Conservation (phyloP, 2,888 invertebrate genomes). For the Leptinotarsa peninsularis region DNA sequence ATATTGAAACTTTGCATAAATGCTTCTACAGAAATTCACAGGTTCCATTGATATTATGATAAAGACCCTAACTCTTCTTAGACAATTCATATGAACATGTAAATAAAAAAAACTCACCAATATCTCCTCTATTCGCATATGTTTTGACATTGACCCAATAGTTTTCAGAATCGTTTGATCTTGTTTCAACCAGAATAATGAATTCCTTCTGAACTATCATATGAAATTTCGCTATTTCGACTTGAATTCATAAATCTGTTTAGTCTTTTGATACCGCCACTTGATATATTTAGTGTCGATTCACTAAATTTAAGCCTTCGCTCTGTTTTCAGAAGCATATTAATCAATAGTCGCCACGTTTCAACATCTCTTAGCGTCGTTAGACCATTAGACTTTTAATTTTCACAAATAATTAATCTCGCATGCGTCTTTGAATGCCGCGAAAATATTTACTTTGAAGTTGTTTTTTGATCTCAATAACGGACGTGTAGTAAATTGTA, state of each 20-base stretch:
- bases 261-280: not conserved
- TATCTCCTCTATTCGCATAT: no score
- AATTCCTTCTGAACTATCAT: not conserved
- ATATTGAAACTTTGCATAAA: no score
- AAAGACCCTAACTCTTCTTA: no score
- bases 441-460: conserved; percentile 53
- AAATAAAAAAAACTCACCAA: no score
- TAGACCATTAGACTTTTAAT: conserved; percentile 20
- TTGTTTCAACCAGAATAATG: not conserved
- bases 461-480: conserved; percentile 51
- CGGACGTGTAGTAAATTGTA: conserved; percentile 28
- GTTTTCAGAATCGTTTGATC: no score
- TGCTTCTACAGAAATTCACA: no score
- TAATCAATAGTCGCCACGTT: conserved; percentile 28
- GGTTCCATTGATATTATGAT: no score
- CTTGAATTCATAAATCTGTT: not conserved
- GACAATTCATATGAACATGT: no score
- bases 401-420: conserved; percentile 28
- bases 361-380: conserved; percentile 23
- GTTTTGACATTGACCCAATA: no score
- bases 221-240: not conserved
- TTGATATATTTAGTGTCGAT: conserved; percentile 24
- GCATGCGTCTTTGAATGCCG: conserved; percentile 15
- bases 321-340: conserved; percentile 24
- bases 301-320: conserved; percentile 25